These are phyloP conservation scores for Nanger granti DNA, from an alignment of 2,113 vertebrate species.

Conservation along the genomic window DNA sequence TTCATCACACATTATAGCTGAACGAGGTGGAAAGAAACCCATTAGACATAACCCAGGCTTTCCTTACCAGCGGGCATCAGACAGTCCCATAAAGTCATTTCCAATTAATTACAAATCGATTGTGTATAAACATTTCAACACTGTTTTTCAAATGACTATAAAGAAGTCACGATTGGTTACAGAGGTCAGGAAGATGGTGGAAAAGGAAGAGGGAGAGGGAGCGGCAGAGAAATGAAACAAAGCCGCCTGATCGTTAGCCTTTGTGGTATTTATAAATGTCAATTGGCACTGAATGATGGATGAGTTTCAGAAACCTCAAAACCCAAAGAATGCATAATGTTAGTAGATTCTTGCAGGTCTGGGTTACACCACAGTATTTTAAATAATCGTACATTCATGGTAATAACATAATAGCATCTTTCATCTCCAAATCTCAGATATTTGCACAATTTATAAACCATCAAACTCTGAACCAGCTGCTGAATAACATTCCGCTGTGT, in stretches of 20 bases:
- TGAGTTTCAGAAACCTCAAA: conserved; percentile 64
- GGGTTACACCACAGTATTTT: conserved; percentile 39
- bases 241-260: not conserved
- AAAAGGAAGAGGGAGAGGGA: not conserved
- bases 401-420: conserved; percentile 55
- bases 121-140: conserved; percentile 9
- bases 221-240: not conserved
- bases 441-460: not conserved
- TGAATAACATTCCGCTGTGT: not conserved
- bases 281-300: conserved; percentile 24
- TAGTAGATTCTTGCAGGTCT: conserved; percentile 48
- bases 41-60: not conserved
- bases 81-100: not conserved
- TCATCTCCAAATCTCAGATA: conserved; percentile 45
- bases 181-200: conserved; percentile 11
- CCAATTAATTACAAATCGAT: conserved; percentile 51
- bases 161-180: not conserved
- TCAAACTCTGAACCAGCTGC: not conserved
- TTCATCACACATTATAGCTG: not conserved
- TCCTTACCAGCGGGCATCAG: not conserved
- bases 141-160: conserved; percentile 21
- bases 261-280: conserved; percentile 17
- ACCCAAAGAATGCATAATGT: conserved; percentile 60
- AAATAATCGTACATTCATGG: not conserved
- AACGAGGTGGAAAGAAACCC: not conserved